These are phyloP conservation scores for Meta bourneti DNA, from an alignment of 2,888 invertebrate genomes.

Conservation along the genomic window DNA sequence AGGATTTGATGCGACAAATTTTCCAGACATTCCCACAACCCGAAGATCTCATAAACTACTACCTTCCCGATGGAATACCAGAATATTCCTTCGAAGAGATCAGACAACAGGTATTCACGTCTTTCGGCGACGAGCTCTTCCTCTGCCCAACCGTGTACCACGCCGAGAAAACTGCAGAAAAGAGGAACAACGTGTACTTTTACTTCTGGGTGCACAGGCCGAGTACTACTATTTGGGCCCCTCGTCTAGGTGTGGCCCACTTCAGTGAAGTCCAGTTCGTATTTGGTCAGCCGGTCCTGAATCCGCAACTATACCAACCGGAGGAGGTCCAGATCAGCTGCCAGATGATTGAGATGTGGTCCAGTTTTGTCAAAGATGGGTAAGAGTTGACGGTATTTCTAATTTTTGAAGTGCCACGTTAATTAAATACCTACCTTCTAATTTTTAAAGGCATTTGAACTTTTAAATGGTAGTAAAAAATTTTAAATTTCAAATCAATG, in stretches of 20 bases:
- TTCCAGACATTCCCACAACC: not conserved
- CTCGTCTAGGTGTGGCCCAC: not conserved
- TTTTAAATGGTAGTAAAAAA: not conserved
- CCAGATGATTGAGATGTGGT: constrained; percentile 4
- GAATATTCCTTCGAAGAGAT: not conserved
- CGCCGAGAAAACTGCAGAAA: constrained; percentile 6
- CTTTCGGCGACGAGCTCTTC: not conserved
- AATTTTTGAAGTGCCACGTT: too few species aligned
- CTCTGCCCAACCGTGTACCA: not conserved
- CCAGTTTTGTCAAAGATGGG: constrained; percentile 2
- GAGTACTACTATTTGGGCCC: not conserved
- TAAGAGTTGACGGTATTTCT: not conserved
- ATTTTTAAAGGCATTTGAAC: not conserved
- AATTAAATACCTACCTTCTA: too few species aligned
- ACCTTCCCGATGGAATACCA: not conserved
- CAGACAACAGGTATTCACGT: not conserved
- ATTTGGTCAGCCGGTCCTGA: not conserved
- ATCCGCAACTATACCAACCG: not conserved
- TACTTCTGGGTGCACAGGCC: constrained; percentile 7
- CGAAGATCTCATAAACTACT: not conserved
- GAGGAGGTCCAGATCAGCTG: not conserved
- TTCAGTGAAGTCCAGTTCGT: constrained; percentile 7
- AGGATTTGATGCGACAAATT: not conserved
- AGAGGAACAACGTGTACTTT: not conserved
- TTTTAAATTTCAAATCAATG: too few species aligned